Conservation (phyloP, 2,888 invertebrate species). For the Sesamia inferens region DNA sequence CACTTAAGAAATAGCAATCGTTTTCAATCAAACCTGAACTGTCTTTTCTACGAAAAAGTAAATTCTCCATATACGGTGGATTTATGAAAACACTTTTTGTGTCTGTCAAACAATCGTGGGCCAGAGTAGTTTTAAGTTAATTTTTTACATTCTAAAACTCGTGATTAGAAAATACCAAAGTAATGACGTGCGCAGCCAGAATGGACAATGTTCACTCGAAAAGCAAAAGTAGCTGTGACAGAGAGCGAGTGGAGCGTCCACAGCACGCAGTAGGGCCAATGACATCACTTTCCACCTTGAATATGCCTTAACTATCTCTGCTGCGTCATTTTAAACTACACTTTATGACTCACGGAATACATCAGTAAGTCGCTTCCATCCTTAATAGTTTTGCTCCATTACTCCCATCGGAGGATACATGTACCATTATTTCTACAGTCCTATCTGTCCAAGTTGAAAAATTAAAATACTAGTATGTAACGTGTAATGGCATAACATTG, state of each 20-base stretch:
- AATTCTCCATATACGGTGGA: neutral
- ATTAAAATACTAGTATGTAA: slow-evolving; percentile 67
- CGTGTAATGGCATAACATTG: slow-evolving; percentile 59
- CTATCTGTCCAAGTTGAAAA: slow-evolving; percentile 75
- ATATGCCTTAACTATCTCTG: slow-evolving; percentile 70
- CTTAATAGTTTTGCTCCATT: slow-evolving; percentile 62
- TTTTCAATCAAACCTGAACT: slow-evolving; percentile 10
- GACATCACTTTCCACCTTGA: slow-evolving; percentile 80
- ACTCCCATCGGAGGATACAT: slow-evolving; percentile 59
- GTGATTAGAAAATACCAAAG: slow-evolving; percentile 85
- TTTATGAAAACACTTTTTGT: slow-evolving; percentile 28
- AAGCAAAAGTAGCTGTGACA: slow-evolving; percentile 87
- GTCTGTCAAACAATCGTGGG: slow-evolving; percentile 10
- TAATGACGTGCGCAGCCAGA: slow-evolving; percentile 83
- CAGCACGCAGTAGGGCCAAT: slow-evolving; percentile 83
- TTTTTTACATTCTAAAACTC: slow-evolving; percentile 70
- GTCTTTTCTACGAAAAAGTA: slow-evolving; percentile 21
- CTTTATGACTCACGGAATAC: slow-evolving; percentile 69
- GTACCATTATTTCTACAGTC: slow-evolving; percentile 75
- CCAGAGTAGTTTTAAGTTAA: slow-evolving; percentile 51
- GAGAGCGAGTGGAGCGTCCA: slow-evolving; percentile 81
- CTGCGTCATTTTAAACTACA: slow-evolving; percentile 65
- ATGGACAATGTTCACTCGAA: slow-evolving; percentile 84
- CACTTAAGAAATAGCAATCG: neutral
- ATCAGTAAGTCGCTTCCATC: slow-evolving; percentile 64